Percentiles rank a stretch among this genome's conserved stretches.
phyloP scores from a whole-genome alignment of 2,797 vertebrate species.

The Eidolon dupreanum region DNA sequence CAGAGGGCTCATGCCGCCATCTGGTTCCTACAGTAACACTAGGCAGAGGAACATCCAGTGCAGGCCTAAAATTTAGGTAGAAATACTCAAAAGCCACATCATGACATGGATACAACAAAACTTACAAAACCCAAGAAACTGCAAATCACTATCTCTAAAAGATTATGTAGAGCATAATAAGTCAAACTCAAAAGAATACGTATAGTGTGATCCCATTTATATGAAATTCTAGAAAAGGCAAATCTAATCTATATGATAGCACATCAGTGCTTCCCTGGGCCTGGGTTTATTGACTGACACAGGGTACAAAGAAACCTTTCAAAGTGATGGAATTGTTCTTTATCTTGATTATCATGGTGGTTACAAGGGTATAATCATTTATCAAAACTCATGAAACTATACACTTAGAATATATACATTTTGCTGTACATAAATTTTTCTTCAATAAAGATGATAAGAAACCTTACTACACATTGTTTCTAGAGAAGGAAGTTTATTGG shows the following conservation, averaged over 20 bases:
- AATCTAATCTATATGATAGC: neutral
- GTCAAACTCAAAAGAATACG: neutral
- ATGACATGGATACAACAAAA: neutral
- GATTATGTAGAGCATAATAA: neutral
- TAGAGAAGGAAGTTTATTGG: neutral
- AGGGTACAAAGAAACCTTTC: neutral
- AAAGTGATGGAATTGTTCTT: neutral
- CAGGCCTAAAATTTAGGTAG: neutral
- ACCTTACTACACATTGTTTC: neutral
- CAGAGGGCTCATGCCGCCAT: neutral
- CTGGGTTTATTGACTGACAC: neutral
- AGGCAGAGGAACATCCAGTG: neutral
- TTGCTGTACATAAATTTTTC: neutral
- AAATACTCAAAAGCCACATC: neutral
- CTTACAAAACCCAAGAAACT: neutral
- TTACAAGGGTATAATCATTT: neutral
- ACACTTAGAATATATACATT: neutral
- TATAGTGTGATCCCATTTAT: neutral
- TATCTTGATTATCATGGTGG: neutral
- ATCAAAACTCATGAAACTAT: neutral
- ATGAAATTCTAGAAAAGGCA: neutral
- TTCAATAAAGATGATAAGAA: neutral
- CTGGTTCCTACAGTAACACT: neutral
- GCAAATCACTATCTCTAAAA: neutral
- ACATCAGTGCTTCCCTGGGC: neutral